Base-by-base conservation (phyloP, 2,888 invertebrate species). In the Bursaphelenchus okinawaensis region DNA sequence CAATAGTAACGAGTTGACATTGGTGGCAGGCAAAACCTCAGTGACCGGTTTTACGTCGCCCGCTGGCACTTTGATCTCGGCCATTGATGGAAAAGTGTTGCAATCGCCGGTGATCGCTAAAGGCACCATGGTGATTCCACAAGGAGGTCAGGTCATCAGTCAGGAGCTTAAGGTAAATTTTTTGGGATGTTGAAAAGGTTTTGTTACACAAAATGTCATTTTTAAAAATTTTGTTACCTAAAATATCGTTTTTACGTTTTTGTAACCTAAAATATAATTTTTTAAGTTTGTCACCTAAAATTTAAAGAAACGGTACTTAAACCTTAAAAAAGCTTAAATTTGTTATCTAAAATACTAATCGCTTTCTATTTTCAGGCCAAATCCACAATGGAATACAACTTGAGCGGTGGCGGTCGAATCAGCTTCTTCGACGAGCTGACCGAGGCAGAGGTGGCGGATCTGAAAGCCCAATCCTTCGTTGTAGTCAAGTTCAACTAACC, bases 21-120 rank as follows among this genome's bases (percentile, higher is more conserved):
- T 70, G 24, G 29, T 29, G 4, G 71, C 52, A 12, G 62, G 66
- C 27, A 7, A 57, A 9, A 24, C 27, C 1, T 60, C 29, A n/a
- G 70, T 71, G 22, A 58, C 72, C 20, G 71, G 71, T 8, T 74
- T 66, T 29, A 62, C 71, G 4, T 73, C 71, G 4, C 70, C 71
- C 6, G 67, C 73, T 20, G 71, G 71, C 16, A 74, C 71, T 7
- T 51, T 71, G n/a, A 74, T 71, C 56, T 71, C 69, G 19, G 58
- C 73, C 9, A 58, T 71, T 24, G 70, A 71, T 40, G 68, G 60
- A n/a, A 28, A 22, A 26, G 70, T 70, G 40, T 63, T 71, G 50
- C 71, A 73, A 4, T 66, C 71, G 19, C 70, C 71, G 23, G 56
- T 71, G 20, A 50, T 71, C 16, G 71, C 71, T 6, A 62, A 62